phyloP scores from a whole-genome alignment of 1,140 invertebrate genomes.

The Popillia japonica region DNA sequence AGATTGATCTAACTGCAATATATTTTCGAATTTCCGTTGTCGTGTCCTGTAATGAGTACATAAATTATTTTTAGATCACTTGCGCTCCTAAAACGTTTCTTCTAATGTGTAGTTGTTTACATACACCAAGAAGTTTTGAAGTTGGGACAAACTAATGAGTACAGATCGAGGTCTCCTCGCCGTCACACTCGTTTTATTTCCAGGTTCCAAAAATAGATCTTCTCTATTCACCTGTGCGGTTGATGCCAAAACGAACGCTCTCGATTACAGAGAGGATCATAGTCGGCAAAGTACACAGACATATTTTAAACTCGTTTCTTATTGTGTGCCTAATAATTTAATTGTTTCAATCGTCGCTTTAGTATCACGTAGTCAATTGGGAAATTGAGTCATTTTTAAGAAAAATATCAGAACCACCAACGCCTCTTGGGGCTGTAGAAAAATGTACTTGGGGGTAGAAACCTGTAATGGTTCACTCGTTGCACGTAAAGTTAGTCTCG shows the following conservation, averaged over 20 bases:
- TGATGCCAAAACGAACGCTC: neutral
- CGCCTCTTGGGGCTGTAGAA: too few relatives aligned
- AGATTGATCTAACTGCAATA: neutral
- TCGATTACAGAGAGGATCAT: neutral
- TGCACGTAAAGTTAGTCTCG: too few relatives aligned
- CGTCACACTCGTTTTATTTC: slow-evolving; percentile 10
- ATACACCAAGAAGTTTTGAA: neutral
- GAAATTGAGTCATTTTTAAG: too few relatives aligned
- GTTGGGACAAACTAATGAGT: neutral
- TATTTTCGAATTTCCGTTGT: neutral
- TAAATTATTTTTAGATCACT: slow-evolving; percentile 3
- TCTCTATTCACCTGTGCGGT: slow-evolving; percentile 7
- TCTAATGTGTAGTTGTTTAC: neutral
- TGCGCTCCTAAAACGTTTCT: neutral
- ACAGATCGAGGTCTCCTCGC: neutral
- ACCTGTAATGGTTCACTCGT: too few relatives aligned
- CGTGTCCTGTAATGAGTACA: neutral
- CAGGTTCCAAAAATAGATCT: slow-evolving; percentile 14
- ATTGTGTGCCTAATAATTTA: neutral
- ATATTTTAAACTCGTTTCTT: neutral
- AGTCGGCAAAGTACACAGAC: slow-evolving; percentile 2
- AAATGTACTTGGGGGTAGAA: too few relatives aligned
- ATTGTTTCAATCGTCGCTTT: too few relatives aligned
- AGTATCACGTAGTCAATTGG: too few relatives aligned
- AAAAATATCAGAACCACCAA: too few relatives aligned